phyloP scores from a whole-genome alignment of 37 sponge, comb jelly and placozoan genomes.

The Spongia lamella region DNA sequence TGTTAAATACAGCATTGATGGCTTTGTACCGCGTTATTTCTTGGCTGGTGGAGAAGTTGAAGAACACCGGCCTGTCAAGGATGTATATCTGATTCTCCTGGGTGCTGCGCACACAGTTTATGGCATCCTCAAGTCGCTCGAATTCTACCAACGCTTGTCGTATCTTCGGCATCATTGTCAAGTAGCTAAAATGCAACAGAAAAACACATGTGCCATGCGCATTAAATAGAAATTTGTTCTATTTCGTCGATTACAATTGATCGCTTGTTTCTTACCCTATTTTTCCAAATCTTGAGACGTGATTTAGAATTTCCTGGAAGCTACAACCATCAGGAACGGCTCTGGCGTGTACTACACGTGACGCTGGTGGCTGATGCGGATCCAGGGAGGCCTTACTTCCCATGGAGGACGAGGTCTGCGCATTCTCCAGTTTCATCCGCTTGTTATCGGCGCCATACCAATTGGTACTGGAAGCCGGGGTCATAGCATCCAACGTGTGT shows the following conservation, averaged over 20 bases:
- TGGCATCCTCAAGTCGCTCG: conserved; percentile 72
- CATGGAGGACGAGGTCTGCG: conserved; percentile 9
- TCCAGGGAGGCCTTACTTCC: conserved; percentile 52
- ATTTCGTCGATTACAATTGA: not conserved
- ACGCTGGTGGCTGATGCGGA: conserved; percentile 86
- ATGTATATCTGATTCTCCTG: conserved; percentile 83
- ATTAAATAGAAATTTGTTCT: no score
- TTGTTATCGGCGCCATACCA: conserved; percentile 49
- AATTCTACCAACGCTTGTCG: conserved; percentile 89
- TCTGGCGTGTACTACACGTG: conserved; percentile 85
- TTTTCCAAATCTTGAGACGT: conserved; percentile 70
- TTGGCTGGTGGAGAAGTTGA: conserved; percentile 90
- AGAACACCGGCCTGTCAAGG: conserved; percentile 85
- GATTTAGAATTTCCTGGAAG: conserved; percentile 57
- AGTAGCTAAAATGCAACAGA: conserved; percentile 48
- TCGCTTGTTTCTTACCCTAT: conserved; percentile 55
- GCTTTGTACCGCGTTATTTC: conserved; percentile 78
- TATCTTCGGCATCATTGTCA: conserved; percentile 90
- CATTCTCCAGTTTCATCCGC: conserved; percentile 75
- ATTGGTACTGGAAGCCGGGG: conserved; percentile 15
- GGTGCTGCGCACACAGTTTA: conserved; percentile 63
- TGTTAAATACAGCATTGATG: not conserved
- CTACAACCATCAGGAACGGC: conserved; percentile 93
- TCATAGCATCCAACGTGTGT: conserved; percentile 61
- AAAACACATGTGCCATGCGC: not conserved